Conservation (phyloP, 53 echinoderm and acorn worm species). For the Crossaster papposus region DNA sequence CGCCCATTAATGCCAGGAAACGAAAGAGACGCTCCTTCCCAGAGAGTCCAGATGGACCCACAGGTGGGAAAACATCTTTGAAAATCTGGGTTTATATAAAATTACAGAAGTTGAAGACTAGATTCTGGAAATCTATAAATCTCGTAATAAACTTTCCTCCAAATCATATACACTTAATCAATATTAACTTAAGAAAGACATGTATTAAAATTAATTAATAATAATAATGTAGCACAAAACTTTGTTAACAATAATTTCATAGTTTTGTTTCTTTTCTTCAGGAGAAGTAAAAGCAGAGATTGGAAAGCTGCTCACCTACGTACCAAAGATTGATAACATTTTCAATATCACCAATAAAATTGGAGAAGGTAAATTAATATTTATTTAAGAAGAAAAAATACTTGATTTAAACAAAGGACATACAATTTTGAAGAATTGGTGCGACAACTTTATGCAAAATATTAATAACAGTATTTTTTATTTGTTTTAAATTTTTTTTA, state of each 20-base stretch:
- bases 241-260: no score
- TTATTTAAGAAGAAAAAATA: background rate
- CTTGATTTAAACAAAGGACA: background rate
- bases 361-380: constrained; percentile 81
- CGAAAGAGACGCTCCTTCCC: constrained; percentile 36
- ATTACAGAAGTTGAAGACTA: no score
- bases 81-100: no score
- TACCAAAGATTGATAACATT: constrained; percentile 73
- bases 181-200: background rate
- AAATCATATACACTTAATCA: background rate
- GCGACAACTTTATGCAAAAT: background rate
- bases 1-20: constrained; percentile 35
- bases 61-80: constrained; percentile 15
- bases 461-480: background rate
- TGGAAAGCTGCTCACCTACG: constrained; percentile 62
- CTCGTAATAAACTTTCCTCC: background rate
- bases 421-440: no score
- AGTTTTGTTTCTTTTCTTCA: constrained; percentile 33
- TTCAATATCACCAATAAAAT: constrained; percentile 84
- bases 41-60: constrained; percentile 35
- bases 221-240: background rate
- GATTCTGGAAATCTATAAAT: background rate
- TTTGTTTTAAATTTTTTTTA: background rate
- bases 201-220: no score
- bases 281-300: constrained; percentile 71